Conservation (phyloP, 2,113 vertebrate species). For the Sturnira hondurensis region DNA sequence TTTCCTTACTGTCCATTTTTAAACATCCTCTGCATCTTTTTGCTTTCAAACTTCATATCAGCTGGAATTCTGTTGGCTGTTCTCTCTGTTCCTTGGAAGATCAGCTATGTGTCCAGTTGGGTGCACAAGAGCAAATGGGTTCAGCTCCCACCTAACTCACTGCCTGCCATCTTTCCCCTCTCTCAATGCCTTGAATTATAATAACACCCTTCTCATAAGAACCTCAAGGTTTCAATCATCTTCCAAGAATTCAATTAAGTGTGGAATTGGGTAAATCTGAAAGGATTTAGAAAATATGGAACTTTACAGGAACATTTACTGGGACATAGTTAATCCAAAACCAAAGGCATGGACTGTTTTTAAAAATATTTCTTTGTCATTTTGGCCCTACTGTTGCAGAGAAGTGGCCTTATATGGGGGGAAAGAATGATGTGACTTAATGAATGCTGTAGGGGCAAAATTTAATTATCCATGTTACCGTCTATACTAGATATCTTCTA, state of each 20-base stretch:
- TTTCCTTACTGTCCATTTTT: too few species aligned
- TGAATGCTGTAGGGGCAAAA: neutral
- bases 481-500: neutral
- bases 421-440: neutral
- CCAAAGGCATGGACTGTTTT: neutral
- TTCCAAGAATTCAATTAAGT: neutral
- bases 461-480: neutral
- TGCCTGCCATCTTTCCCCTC: too few species aligned
- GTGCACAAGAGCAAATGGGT: too few species aligned
- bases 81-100: too few species aligned
- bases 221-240: neutral
- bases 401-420: neutral
- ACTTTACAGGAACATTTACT: neutral
- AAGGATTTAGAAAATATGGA: neutral
- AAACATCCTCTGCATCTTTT: too few species aligned
- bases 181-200: neutral
- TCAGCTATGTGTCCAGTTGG: too few species aligned
- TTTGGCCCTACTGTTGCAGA: neutral
- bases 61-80: too few species aligned
- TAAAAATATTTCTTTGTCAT: neutral
- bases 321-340: neutral
- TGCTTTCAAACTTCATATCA: too few species aligned
- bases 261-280: neutral
- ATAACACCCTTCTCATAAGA: neutral
- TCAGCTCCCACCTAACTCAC: too few species aligned